phyloP scores from a whole-genome alignment of 2,797 vertebrate species.

The Borostomias antarcticus region DNA sequence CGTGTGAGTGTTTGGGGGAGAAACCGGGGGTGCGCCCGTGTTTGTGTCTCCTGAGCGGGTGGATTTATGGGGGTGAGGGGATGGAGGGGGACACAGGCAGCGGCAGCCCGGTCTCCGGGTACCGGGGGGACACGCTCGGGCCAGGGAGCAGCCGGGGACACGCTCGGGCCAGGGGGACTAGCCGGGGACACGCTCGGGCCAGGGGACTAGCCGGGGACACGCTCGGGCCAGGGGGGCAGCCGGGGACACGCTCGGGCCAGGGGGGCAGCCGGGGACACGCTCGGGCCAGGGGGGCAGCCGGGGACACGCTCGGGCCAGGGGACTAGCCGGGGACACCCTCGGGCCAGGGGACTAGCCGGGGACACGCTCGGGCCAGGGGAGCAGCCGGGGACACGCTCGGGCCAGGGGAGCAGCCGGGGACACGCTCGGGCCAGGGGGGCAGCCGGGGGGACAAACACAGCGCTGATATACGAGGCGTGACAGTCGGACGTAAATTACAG shows the following conservation, averaged over 20 bases:
- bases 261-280: constrained; percentile 38
- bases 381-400: constrained; percentile 53
- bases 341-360: constrained; percentile 23
- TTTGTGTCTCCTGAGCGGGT: neutral
- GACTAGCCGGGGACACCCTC: constrained; percentile 48
- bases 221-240: constrained; percentile 45
- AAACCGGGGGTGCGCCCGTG: too few relatives aligned
- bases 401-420: constrained; percentile 14
- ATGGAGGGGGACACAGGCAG: constrained; percentile 47
- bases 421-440: constrained; percentile 46
- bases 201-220: too few relatives aligned
- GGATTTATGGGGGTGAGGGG: constrained; percentile 54
- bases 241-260: too few relatives aligned
- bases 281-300: constrained; percentile 39
- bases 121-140: constrained; percentile 56
- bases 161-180: too few relatives aligned
- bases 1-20: constrained; percentile 7
- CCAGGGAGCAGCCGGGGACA: constrained; percentile 11
- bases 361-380: too few relatives aligned
- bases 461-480: constrained; percentile 56
- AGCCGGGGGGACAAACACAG: constrained; percentile 25
- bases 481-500: constrained; percentile 62
- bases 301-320: too few relatives aligned
- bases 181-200: too few relatives aligned
- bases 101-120: constrained; percentile 45